Evolutionary conservation across 2,888 invertebrate species (phyloP).

Genomic region (Philaethria dido): DNA sequence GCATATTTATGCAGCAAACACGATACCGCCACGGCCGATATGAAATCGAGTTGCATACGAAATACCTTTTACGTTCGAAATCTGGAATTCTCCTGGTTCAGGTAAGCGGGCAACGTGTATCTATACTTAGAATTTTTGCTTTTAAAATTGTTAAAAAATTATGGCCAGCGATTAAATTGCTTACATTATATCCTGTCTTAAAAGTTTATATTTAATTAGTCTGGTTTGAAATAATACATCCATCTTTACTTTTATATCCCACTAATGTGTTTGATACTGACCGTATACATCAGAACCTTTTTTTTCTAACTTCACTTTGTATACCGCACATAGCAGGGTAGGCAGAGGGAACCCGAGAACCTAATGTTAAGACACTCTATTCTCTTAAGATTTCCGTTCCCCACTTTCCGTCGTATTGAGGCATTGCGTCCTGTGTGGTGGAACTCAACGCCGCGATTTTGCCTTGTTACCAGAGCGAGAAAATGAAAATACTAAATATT

Average conservation of each 20-base stretch:
- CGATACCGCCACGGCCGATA: slow-evolving; percentile 16
- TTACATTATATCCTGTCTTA: slow-evolving; percentile 37
- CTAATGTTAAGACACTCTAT: too few relatives aligned
- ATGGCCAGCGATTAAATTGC: slow-evolving; percentile 41
- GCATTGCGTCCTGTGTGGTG: too few relatives aligned
- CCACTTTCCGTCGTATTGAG: too few relatives aligned
- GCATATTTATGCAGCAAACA: slow-evolving; percentile 8
- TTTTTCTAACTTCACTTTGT: too few relatives aligned
- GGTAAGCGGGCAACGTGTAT: slow-evolving; percentile 41
- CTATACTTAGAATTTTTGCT: slow-evolving; percentile 39
- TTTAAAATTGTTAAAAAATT: slow-evolving; percentile 43
- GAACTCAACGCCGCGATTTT: too few relatives aligned
- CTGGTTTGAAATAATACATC: slow-evolving; percentile 45
- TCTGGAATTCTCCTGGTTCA: slow-evolving; percentile 40
- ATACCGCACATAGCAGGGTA: too few relatives aligned
- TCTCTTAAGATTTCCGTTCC: too few relatives aligned
- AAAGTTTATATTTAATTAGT: slow-evolving; percentile 47
- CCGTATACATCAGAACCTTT: slow-evolving; percentile 33
- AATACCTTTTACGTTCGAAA: slow-evolving; percentile 38
- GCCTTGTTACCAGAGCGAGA: too few relatives aligned
- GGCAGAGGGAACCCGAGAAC: too few relatives aligned
- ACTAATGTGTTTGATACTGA: slow-evolving; percentile 40
- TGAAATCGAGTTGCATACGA: slow-evolving; percentile 26
- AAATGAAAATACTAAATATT: too few relatives aligned
- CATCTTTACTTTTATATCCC: slow-evolving; percentile 41